Evolutionary conservation across 2,113 vertebrate genomes (phyloP).

Genomic region (Stomatorhinus ivindoensis): DNA sequence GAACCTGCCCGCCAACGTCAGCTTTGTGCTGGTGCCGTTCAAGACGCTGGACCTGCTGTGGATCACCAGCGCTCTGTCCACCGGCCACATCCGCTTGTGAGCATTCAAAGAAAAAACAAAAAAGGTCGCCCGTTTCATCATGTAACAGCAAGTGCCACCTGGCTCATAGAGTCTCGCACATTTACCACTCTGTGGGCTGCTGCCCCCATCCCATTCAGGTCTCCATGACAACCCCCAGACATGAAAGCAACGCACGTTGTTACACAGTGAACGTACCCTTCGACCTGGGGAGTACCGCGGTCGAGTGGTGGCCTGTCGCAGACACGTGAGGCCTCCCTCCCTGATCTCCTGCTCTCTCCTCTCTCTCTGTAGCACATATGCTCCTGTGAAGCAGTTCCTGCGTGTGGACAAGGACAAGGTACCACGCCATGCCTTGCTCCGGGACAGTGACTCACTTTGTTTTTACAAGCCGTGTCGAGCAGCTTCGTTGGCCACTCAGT

Average conservation of each 20-base stretch:
- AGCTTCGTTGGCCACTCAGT: neutral
- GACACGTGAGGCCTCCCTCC: neutral
- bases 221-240: constrained; percentile 1
- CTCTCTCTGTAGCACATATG: constrained; percentile 71
- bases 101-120: constrained; percentile 32
- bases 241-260: neutral
- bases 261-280: neutral
- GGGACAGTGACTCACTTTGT: neutral
- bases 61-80: constrained; percentile 95
- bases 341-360: neutral
- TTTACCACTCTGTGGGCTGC: neutral
- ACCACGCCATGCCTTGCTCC: constrained; percentile 23
- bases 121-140: neutral
- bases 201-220: neutral
- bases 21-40: constrained; percentile 95
- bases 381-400: constrained; percentile 95
- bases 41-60: constrained; percentile 95
- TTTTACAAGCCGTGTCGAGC: neutral
- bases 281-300: neutral
- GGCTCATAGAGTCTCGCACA: neutral
- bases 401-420: constrained; percentile 98
- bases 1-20: constrained; percentile 88
- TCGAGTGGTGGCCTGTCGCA: neutral
- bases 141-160: neutral
- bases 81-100: constrained; percentile 93